Conservation (phyloP, 2,888 invertebrate species). For the Trichogramma dendrolimi region DNA sequence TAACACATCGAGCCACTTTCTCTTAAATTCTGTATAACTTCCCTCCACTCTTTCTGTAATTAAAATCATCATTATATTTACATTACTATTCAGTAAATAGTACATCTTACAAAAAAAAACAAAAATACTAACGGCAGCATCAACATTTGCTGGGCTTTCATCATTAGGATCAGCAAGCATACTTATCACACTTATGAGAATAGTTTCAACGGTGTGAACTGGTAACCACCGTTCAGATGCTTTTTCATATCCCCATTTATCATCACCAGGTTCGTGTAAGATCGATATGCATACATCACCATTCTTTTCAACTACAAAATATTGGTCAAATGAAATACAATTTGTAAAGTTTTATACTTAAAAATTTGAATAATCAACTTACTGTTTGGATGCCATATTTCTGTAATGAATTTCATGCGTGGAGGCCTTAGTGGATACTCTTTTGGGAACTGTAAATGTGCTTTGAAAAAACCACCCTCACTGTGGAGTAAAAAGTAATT, state of each 20-base stretch:
- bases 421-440: slow-evolving; percentile 99
- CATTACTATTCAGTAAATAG: not conserved
- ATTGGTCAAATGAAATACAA: not conserved
- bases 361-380: slow-evolving; percentile 53
- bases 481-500: slow-evolving; percentile 58
- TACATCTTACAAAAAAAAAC: not conserved
- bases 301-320: slow-evolving; percentile 78
- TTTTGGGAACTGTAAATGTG: slow-evolving; percentile 95
- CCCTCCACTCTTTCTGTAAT: slow-evolving; percentile 96
- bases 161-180: slow-evolving; percentile 99
- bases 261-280: slow-evolving; percentile 97
- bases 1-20: slow-evolving; percentile 95
- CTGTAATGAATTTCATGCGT: slow-evolving; percentile 97
- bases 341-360: not conserved
- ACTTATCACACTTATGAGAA: slow-evolving; percentile 97
- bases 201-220: slow-evolving; percentile 97
- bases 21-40: slow-evolving; percentile 95
- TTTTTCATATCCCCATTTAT: slow-evolving; percentile 97
- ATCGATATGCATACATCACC: slow-evolving; percentile 99
- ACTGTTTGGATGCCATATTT: slow-evolving; percentile 99
- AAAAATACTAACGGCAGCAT: slow-evolving; percentile 82
- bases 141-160: slow-evolving; percentile 98
- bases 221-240: slow-evolving; percentile 98
- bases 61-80: slow-evolving; percentile 6
- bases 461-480: slow-evolving; percentile 99